Evolutionary conservation across 2,113 vertebrate genomes (phyloP).

Genomic region (Sinosuthora webbiana): DNA sequence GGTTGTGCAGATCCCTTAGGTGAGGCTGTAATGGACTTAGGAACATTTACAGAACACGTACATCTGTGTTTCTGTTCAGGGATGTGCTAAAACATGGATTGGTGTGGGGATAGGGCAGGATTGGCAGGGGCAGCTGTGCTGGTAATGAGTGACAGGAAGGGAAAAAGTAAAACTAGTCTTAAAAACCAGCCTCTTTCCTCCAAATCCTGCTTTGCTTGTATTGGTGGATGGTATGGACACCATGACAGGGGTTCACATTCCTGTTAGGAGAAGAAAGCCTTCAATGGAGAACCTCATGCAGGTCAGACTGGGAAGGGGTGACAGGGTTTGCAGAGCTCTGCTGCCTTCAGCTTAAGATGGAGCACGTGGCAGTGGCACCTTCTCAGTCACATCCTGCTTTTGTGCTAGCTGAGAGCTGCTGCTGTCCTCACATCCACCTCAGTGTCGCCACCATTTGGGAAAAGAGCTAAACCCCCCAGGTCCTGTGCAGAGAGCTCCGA

Average conservation of each 20-base stretch:
- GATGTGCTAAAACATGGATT: accelerated
- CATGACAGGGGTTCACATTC: background rate
- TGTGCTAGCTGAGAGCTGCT: accelerated
- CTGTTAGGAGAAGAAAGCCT: background rate
- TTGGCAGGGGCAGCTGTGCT: background rate
- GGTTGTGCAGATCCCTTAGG: background rate
- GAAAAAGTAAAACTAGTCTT: background rate
- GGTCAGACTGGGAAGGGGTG: background rate
- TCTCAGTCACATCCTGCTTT: background rate
- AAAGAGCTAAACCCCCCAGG: background rate
- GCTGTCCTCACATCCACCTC: background rate
- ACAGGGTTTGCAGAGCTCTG: background rate
- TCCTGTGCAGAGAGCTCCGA: background rate
- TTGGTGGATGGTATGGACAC: accelerated
- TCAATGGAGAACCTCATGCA: background rate
- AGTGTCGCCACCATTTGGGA: background rate
- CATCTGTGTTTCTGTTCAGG: background rate
- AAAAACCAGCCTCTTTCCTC: background rate
- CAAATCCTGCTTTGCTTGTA: background rate
- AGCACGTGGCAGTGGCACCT: accelerated
- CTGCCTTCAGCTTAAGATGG: background rate
- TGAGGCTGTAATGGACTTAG: background rate
- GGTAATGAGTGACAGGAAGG: background rate
- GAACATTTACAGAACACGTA: accelerated
- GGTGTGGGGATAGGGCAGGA: background rate